Evolutionary conservation across 2,888 invertebrate genomes (phyloP).

Genomic region (Piscicola geometra): DNA sequence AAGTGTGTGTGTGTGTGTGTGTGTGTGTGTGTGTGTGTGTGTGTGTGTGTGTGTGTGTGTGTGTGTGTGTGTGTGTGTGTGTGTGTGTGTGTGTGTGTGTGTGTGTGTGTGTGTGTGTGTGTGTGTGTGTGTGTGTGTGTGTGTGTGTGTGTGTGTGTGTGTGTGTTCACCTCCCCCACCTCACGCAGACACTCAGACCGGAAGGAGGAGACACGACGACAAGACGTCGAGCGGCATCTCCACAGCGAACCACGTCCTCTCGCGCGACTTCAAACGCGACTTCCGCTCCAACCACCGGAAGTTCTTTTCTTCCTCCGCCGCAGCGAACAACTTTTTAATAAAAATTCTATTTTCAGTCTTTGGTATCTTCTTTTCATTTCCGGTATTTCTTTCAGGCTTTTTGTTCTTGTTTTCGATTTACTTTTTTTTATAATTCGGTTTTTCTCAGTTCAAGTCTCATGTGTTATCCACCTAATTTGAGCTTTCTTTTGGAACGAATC

Average conservation of each 20-base stretch:
- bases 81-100: conserved; percentile 19
- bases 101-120: conserved; percentile 19
- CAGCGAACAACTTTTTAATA: not conserved
- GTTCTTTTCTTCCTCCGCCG: not conserved
- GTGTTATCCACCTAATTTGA: too few species aligned
- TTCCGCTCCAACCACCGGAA: not conserved
- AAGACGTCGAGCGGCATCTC: not conserved
- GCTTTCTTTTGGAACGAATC: too few species aligned
- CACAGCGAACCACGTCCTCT: not conserved
- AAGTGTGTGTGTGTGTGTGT: conserved; percentile 10
- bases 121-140: conserved; percentile 17
- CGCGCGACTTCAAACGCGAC: not conserved
- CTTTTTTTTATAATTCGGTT: too few species aligned
- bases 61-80: conserved; percentile 19
- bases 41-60: conserved; percentile 19
- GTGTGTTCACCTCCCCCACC: not conserved
- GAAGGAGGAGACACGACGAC: not conserved
- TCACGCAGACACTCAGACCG: not conserved
- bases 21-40: conserved; percentile 19
- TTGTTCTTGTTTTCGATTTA: not conserved
- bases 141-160: conserved; percentile 16
- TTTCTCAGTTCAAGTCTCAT: too few species aligned
- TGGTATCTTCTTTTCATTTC: not conserved
- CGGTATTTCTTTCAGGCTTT: not conserved
- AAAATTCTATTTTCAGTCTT: not conserved